These are phyloP conservation scores for Lamproptera curius DNA, from an alignment of 2,888 invertebrate genomes.

Conservation along the genomic window DNA sequence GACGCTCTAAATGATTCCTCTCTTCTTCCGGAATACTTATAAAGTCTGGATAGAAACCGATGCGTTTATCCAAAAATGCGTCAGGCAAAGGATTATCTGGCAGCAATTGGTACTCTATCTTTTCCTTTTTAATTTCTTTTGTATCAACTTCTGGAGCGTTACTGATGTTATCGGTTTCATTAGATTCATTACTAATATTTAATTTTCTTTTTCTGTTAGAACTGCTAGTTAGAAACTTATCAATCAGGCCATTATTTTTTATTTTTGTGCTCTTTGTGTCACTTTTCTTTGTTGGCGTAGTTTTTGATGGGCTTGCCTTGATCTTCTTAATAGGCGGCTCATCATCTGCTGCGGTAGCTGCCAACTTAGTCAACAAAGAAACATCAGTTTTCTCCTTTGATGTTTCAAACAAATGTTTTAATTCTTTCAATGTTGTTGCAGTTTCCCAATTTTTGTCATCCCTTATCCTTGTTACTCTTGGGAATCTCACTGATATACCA, in stretches of 20 bases:
- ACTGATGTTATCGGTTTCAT: constrained; percentile 21
- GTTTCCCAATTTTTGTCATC: constrained; percentile 91
- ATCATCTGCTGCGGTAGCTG: constrained; percentile 41
- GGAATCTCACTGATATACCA: constrained; percentile 96
- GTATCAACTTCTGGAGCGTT: not conserved
- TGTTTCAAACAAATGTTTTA: constrained; percentile 82
- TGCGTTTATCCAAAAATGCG: constrained; percentile 46
- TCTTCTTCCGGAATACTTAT: constrained; percentile 59
- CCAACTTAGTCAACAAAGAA: constrained; percentile 70
- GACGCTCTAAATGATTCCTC: constrained; percentile 65
- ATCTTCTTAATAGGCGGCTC: constrained; percentile 47
- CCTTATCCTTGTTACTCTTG: constrained; percentile 89
- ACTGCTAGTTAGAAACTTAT: constrained; percentile 24
- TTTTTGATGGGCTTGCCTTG: constrained; percentile 41
- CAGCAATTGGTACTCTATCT: constrained; percentile 29
- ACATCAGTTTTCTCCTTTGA: constrained; percentile 83
- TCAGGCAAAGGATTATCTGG: constrained; percentile 60
- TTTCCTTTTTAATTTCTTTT: constrained; percentile 19
- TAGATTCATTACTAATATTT: constrained; percentile 26
- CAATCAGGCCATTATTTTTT: constrained; percentile 19
- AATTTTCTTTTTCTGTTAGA: constrained; percentile 21
- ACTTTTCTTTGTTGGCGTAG: constrained; percentile 18
- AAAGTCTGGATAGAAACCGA: constrained; percentile 70
- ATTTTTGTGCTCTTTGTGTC: constrained; percentile 11
- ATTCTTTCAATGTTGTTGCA: constrained; percentile 88